Evolutionary conservation across 2,888 invertebrate genomes (phyloP).

Genomic region (Eretmocerus hayati): DNA sequence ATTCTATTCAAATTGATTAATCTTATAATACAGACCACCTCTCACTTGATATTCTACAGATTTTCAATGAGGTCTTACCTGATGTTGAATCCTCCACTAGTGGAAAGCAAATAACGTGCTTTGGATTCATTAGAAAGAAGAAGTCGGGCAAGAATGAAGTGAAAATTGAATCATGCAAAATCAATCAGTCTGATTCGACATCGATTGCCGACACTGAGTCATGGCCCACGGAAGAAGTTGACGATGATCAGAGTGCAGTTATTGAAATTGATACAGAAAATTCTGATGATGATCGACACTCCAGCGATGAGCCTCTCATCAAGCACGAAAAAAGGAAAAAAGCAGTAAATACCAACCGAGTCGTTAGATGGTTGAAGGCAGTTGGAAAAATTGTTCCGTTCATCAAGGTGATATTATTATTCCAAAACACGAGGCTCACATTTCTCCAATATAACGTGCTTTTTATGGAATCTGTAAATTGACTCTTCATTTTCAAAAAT

Average conservation of each 20-base stretch:
- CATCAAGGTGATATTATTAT: slow-evolving; percentile 7
- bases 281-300: slow-evolving; percentile 4
- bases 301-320: slow-evolving; percentile 1
- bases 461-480: too few species aligned
- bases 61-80: slow-evolving; percentile 1
- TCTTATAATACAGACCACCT: too few species aligned
- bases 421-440: not conserved
- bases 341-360: not conserved
- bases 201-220: slow-evolving; percentile 35
- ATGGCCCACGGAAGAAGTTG: slow-evolving; percentile 27
- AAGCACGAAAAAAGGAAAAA: not conserved
- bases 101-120: slow-evolving; percentile 29
- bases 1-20: too few species aligned
- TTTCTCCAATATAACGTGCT: too few species aligned
- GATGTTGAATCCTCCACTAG: slow-evolving; percentile 18
- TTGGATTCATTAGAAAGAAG: slow-evolving; percentile 29
- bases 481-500: too few species aligned
- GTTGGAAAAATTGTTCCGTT: not conserved
- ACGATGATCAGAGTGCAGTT: slow-evolving; percentile 9
- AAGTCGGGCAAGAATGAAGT: slow-evolving; percentile 20
- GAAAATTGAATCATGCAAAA: not conserved
- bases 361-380: not conserved
- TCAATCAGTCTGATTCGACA: slow-evolving; percentile 13
- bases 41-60: too few species aligned
- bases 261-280: slow-evolving; percentile 24